A percentile compares a stretch with the other conserved stretches of the same genome.
Conservation (phyloP, 2,888 invertebrate species). For the Philaethria dido region DNA sequence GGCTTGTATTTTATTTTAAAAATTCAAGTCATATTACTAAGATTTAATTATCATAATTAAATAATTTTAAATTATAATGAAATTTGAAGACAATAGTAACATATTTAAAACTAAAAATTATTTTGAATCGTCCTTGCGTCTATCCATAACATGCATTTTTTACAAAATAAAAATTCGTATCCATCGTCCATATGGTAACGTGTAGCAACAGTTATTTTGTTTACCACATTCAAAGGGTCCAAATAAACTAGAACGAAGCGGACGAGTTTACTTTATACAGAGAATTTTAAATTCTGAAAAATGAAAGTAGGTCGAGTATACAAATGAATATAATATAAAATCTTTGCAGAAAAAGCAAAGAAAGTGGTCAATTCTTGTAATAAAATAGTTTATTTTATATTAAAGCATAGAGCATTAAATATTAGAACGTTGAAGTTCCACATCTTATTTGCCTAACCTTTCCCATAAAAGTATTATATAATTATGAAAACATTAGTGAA, state of each 20-base stretch:
- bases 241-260: constrained; percentile 2
- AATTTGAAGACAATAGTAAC: too few species aligned
- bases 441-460: too few species aligned
- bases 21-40: too few species aligned
- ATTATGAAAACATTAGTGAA: too few species aligned
- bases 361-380: background rate
- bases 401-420: background rate
- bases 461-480: too few species aligned
- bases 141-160: background rate
- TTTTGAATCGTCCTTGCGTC: background rate
- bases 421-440: too few species aligned
- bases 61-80: too few species aligned
- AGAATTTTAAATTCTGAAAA: constrained; percentile 7
- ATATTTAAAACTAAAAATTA: too few species aligned
- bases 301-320: constrained; percentile 10
- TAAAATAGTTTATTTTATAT: background rate
- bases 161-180: background rate
- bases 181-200: background rate
- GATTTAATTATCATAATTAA: too few species aligned
- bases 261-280: constrained; percentile 4
- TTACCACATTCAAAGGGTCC: background rate
- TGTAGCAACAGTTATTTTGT: background rate
- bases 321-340: constrained; percentile 8
- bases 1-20: background rate
- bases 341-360: background rate